Percentiles rank a stretch among this genome's conserved stretches.
Conservation (phyloP, 2,797 vertebrate genomes). For the Hydrocynus forskahlii region DNA sequence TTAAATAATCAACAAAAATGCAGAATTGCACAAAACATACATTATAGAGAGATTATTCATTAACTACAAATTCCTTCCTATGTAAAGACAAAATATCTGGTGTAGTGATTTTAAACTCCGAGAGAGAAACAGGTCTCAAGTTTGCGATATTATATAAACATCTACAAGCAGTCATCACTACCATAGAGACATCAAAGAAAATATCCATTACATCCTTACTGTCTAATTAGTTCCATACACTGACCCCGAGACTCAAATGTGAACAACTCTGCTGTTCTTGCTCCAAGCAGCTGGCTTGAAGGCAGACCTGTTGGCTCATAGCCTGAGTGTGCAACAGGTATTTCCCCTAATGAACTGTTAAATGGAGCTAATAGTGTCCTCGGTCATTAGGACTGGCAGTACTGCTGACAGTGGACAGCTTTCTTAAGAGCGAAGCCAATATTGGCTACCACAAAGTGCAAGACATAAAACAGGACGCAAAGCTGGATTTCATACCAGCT, state of each 20-base stretch:
- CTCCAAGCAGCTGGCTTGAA: slow-evolving; percentile 33
- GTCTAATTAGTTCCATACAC: slow-evolving; percentile 7
- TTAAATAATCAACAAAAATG: too few species aligned
- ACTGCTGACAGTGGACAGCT: slow-evolving; percentile 4
- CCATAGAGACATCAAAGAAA: background rate
- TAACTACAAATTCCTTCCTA: too few species aligned
- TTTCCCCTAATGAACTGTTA: slow-evolving; percentile 34
- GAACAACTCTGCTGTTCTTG: slow-evolving; percentile 39
- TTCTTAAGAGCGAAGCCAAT: background rate
- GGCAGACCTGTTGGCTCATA: slow-evolving; percentile 22
- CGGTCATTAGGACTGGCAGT: slow-evolving; percentile 12
- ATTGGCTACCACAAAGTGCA: background rate
- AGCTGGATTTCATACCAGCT: background rate
- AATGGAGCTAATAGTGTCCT: slow-evolving; percentile 25
- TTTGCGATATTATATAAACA: background rate
- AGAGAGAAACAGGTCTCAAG: background rate
- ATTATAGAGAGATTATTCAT: too few species aligned
- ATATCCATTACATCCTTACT: background rate
- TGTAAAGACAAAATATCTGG: background rate
- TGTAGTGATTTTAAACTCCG: background rate
- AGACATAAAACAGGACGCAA: background rate
- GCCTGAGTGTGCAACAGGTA: slow-evolving; percentile 11
- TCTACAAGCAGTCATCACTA: background rate
- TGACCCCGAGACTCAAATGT: background rate
- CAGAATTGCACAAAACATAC: too few species aligned